phyloP scores from a whole-genome alignment of 1,140 invertebrate species.

The Caenorhabditis brenneri region DNA sequence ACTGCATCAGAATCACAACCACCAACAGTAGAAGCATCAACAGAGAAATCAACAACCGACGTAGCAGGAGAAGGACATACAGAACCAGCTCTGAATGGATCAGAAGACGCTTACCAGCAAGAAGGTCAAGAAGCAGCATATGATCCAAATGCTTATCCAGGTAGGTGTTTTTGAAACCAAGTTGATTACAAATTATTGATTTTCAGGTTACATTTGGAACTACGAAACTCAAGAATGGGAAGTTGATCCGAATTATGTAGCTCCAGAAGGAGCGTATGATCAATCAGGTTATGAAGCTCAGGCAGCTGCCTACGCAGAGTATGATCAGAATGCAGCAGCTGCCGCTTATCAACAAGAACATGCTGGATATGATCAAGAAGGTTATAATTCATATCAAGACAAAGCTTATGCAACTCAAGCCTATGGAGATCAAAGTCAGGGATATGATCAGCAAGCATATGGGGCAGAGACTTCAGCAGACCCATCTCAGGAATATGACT shows the following conservation, averaged over 20 bases:
- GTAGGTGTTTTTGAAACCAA: not conserved
- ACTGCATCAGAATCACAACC: no score
- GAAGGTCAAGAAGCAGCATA: constrained; percentile 14
- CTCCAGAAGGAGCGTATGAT: not conserved
- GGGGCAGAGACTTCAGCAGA: not conserved
- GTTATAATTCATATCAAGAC: not conserved
- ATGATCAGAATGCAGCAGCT: not conserved
- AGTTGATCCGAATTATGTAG: constrained; percentile 40
- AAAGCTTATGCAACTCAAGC: not conserved
- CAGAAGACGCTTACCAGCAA: not conserved
- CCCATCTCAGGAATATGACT: constrained; percentile 36
- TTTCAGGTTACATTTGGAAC: constrained; percentile 52
- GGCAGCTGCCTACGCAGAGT: constrained; percentile 15
- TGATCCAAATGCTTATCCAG: constrained; percentile 48
- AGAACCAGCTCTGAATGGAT: no score
- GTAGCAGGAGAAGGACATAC: not conserved
- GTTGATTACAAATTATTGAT: not conserved
- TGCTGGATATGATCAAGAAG: constrained; percentile 1
- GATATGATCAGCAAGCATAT: not conserved
- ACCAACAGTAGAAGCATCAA: no score
- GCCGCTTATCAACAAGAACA: not conserved
- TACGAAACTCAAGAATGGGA: constrained; percentile 54
- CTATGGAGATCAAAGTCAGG: not conserved
- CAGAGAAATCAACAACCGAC: not conserved
- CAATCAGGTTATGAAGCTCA: constrained; percentile 10